Conservation (phyloP, 2,113 vertebrate species). For the Pangasianodon hypophthalmus region DNA sequence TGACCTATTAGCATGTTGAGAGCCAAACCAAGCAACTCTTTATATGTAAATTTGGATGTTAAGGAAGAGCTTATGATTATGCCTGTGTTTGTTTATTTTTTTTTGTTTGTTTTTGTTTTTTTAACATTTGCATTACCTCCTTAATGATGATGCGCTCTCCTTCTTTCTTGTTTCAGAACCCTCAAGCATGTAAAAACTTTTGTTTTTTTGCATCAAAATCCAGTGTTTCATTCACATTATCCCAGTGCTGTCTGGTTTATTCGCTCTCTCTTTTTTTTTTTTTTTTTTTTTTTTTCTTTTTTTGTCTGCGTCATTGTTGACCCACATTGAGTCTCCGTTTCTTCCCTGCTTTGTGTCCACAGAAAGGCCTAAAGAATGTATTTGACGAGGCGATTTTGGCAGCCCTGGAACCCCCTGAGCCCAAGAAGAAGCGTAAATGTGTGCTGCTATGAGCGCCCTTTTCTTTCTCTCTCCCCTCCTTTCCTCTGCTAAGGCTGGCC, state of each 20-base stretch:
- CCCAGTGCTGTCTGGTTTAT: not conserved
- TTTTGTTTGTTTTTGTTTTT: not conserved
- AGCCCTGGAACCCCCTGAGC: conserved; percentile 98
- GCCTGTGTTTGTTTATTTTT: not conserved
- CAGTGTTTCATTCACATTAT: not conserved
- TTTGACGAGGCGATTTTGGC: conserved; percentile 95
- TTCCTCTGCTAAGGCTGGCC: conserved; percentile 72
- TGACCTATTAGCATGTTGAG: conserved; percentile 22
- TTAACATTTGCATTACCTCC: not conserved
- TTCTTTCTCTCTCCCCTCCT: conserved; percentile 9
- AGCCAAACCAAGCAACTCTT: not conserved
- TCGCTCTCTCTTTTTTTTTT: conserved; percentile 20
- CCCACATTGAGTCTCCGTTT: conserved; percentile 66
- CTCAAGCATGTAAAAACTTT: not conserved
- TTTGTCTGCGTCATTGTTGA: conserved; percentile 56
- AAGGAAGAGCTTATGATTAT: not conserved
- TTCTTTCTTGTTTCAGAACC: not conserved
- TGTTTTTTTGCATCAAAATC: conserved; percentile 16
- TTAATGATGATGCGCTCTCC: not conserved
- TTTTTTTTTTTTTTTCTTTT: not conserved
- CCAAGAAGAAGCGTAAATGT: conserved; percentile 99
- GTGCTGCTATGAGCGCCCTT: conserved; percentile 91
- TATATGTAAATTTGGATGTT: not conserved
- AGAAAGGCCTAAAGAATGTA: conserved; percentile 85
- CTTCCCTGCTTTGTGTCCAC: conserved; percentile 78